Percentiles rank a stretch among this genome's conserved stretches.
Evolutionary conservation across 1,140 invertebrate genomes (phyloP).

Genomic region (Cyphomyrmex costatus): DNA sequence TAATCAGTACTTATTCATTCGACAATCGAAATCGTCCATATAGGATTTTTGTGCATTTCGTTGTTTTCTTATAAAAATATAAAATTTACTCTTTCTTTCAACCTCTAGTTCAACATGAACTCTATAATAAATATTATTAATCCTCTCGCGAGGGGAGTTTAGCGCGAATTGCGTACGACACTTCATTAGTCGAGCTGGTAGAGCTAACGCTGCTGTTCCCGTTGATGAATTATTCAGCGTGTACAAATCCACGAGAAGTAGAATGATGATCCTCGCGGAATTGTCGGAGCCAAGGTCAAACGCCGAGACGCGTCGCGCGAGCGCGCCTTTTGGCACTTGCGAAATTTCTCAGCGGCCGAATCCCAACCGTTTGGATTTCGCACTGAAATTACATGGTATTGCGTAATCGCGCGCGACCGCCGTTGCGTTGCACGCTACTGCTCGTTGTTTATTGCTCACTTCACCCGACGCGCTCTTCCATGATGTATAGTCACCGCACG

Average conservation of each 20-base stretch:
- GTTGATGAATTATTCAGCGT: constrained; percentile 72
- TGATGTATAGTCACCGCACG: not conserved
- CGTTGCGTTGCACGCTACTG: not conserved
- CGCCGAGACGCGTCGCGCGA: constrained; percentile 42
- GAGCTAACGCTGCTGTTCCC: not conserved
- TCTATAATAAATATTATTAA: not conserved
- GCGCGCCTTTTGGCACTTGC: constrained; percentile 66
- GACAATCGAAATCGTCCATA: not conserved
- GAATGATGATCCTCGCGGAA: constrained; percentile 68
- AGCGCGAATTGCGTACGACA: constrained; percentile 29
- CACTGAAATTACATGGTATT: constrained; percentile 52
- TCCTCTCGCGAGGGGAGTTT: constrained; percentile 2
- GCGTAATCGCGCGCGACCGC: constrained; percentile 37
- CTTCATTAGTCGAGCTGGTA: constrained; percentile 12
- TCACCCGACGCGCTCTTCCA: not conserved
- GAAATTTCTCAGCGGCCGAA: constrained; percentile 61
- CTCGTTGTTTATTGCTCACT: constrained; percentile 19
- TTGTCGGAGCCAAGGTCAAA: constrained; percentile 67
- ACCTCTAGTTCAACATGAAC: not conserved
- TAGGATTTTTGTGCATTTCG: not conserved
- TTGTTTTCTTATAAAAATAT: not conserved
- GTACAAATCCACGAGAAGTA: constrained; percentile 55
- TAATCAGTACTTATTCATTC: too few species aligned
- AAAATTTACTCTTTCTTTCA: not conserved
- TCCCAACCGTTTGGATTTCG: constrained; percentile 24